Base-by-base conservation (phyloP, 2,888 invertebrate species). In the Camptogramma bilineatum region DNA sequence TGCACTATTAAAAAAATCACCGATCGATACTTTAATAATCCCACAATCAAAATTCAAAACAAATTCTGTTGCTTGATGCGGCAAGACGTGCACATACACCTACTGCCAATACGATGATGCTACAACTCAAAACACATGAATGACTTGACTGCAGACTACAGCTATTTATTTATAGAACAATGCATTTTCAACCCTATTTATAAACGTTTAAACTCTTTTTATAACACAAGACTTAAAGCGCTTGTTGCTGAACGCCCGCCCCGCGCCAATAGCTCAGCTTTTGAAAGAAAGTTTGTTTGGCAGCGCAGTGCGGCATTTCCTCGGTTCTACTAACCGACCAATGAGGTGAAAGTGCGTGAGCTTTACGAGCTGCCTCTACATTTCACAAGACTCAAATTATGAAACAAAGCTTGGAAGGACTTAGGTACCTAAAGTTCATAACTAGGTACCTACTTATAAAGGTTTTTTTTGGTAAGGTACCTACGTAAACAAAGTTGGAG, bases 241-340 rank as follows among this genome's bases (percentile, higher is more conserved):
- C 9, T 51, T 31, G 44, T 48, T 53, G 54, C 53, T 28, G 16
- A 44, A 18, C 52, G 16, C 34, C n/a, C n/a, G n/a, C n/a, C n/a
- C n/a, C 54, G 34, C 19, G 53, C 39, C 50, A 28, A n/a, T 28
- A 34, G 56, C 61, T 58, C 52, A 50, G 54, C 64, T 62, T 71
- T 63, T 51, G 64, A 54, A 70, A 64, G 70, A 73, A 75, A 72
- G 72, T 70, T 72, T 60, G 60, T 62, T 17, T 39, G 53, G 52
- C 59, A 68, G 73, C 80, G 79, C 80, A 80, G 73, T 79, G 80
- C 79, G 80, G 74, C 73, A 77, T 63, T 61, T 57, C 60, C 46
- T 57, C 24, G 17, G 31, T 47, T n/a, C n/a, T n/a, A 47, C 21
- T 34, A 52, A 31, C 16, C 51, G 59, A 58, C 71, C 71, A 72